Base-by-base conservation (phyloP, 1,140 invertebrate species). In the Macrotrachela quadricornifera region DNA sequence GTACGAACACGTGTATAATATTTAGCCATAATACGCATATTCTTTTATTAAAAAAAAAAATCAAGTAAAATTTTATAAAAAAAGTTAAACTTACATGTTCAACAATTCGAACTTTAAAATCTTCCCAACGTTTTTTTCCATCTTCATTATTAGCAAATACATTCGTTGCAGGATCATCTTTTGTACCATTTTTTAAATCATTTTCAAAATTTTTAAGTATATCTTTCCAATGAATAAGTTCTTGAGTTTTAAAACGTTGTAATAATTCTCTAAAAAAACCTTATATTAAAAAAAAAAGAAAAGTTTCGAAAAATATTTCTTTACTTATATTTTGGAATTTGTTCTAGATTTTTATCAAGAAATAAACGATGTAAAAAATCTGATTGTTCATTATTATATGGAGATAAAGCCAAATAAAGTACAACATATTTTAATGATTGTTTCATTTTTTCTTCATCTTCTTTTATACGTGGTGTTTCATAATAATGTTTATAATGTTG, bases 1-100 rank as follows among this genome's bases (percentile, higher is more conserved):
- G 96, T 72, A 14, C 81, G 79, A 50, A 97, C 82, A 60, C 85
- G 78, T 0, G 88, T 94, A 67, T 99, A 97, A 70, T 97, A 99
- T 72, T 92, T 92, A 10, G 91, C 87, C 80, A 97, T 94, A 56
- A 96, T 91, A 56, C 90, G 78, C 61, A 99, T 95, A 69, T 97
- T 97, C 39, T 40, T 10, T 40, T 40, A 10, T 10, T 10, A 40
- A 40, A 10, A 14, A 40, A 14, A 40, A 40, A 10, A 40, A 10
- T 40, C 39, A 1, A 1, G 17, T 37, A 56, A 17, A 6, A 15
- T 15, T n/a, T n/a, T n/a, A 51, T 39, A n/a, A 46, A 30, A 51
- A 16, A 21, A 42, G 10, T 17, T 12, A 43, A 16, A 74, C 81
- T 79, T 75, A 88, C 85, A 73, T 92, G 87, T 75, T 95, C 88